Evolutionary conservation across 1,140 invertebrate species (phyloP).

Genomic region (Drosophila paulistorum): DNA sequence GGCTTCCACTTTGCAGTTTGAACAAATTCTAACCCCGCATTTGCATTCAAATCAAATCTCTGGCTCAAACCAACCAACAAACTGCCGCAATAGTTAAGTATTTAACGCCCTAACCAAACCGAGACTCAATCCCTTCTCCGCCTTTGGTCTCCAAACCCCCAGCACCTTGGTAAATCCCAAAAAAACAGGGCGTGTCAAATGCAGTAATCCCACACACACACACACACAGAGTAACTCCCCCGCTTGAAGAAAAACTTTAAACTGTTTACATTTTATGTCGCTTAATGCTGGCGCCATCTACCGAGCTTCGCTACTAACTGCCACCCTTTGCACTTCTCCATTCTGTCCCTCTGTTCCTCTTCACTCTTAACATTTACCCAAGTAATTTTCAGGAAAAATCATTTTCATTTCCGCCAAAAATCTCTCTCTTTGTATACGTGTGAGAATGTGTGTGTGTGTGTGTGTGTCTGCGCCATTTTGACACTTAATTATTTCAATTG

Average conservation of each 20-base stretch:
- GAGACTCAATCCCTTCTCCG: slow-evolving; percentile 21
- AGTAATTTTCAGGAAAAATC: slow-evolving; percentile 68
- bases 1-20: neutral
- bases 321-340: neutral
- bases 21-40: slow-evolving; percentile 11
- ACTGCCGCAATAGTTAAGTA: slow-evolving; percentile 55
- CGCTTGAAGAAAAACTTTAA: slow-evolving; percentile 42
- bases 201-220: slow-evolving; percentile 42
- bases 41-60: slow-evolving; percentile 10
- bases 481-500: slow-evolving; percentile 77
- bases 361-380: slow-evolving; percentile 44
- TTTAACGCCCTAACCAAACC: slow-evolving; percentile 43
- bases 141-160: neutral
- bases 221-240: slow-evolving; percentile 32
- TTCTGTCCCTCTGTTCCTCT: neutral
- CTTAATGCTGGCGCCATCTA: slow-evolving; percentile 14
- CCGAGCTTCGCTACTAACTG: neutral
- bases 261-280: slow-evolving; percentile 65
- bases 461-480: slow-evolving; percentile 57
- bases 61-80: slow-evolving; percentile 35
- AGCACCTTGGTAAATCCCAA: slow-evolving; percentile 10
- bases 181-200: slow-evolving; percentile 52
- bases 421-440: neutral
- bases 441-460: slow-evolving; percentile 4
- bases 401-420: slow-evolving; percentile 53